Evolutionary conservation across 2,888 invertebrate genomes (phyloP).

Genomic region (Poecilobothrus nobilitatus): DNA sequence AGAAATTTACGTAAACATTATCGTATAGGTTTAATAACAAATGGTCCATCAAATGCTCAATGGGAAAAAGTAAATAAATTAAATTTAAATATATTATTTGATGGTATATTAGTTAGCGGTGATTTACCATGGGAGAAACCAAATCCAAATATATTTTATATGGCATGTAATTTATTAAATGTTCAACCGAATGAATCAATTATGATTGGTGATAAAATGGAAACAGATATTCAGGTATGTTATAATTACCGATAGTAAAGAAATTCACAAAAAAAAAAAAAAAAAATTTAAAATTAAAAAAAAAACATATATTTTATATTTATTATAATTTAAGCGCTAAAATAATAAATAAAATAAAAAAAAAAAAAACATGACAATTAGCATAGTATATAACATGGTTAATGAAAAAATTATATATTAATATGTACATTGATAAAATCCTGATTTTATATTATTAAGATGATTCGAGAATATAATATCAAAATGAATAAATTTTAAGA

Average conservation of each 20-base stretch:
- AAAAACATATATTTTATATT: conserved; percentile 11
- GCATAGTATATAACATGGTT: no score
- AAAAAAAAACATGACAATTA: conserved; percentile 6
- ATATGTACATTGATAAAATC: no score
- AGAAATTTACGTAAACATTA: conserved; percentile 59
- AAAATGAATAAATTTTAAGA: no score
- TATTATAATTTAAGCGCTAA: conserved; percentile 15
- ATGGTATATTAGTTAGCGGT: conserved; percentile 71
- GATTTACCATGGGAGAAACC: conserved; percentile 84
- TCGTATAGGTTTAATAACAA: conserved; percentile 72
- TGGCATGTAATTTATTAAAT: conserved; percentile 67
- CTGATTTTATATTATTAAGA: no score
- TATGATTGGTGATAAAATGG: conserved; percentile 82
- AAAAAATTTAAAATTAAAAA: no score
- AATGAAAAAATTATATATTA: no score
- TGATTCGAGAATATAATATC: no score
- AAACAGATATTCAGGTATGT: conserved; percentile 69
- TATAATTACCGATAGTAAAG: conserved; percentile 15
- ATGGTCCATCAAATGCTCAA: conserved; percentile 77
- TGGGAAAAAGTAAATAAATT: conserved; percentile 78
- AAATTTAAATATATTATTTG: conserved; percentile 63
- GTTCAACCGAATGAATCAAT: conserved; percentile 68
- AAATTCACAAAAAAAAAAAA: conserved; percentile 11
- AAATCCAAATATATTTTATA: conserved; percentile 68
- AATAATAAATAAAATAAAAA: conserved; percentile 11